Conservation (phyloP, 2,888 invertebrate species). For the Pammene aurita region DNA sequence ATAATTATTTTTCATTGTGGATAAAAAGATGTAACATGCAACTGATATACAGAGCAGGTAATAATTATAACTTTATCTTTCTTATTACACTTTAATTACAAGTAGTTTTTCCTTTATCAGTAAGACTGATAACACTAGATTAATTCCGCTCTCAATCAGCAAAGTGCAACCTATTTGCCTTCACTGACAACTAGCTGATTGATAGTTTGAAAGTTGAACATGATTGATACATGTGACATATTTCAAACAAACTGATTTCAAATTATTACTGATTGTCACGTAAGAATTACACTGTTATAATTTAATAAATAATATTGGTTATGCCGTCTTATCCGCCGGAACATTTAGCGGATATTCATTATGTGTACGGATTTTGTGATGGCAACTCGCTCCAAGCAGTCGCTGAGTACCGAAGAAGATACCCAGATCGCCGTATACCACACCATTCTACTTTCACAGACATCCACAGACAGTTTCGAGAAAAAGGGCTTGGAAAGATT, state of each 20-base stretch:
- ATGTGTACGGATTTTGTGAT: not conserved
- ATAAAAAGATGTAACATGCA: constrained; percentile 2
- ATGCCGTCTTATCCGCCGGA: constrained; percentile 14
- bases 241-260: too few species aligned
- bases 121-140: constrained; percentile 1
- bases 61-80: too few species aligned
- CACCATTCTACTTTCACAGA: constrained; percentile 11
- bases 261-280: constrained; percentile 15
- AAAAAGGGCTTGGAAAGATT: too few species aligned
- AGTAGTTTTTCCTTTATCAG: constrained; percentile 12
- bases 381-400: too few species aligned
- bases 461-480: constrained; percentile 8
- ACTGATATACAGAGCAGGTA: not conserved
- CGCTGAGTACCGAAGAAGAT: constrained; percentile 2
- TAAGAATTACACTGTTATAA: not conserved
- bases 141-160: constrained; percentile 8
- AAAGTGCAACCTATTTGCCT: constrained; percentile 9
- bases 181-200: constrained; percentile 18
- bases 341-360: constrained; percentile 6
- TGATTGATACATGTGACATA: constrained; percentile 1
- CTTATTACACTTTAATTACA: too few species aligned
- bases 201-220: constrained; percentile 11
- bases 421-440: constrained; percentile 8
- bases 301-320: constrained; percentile 16
- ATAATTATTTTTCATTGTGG: constrained; percentile 1